A percentile compares a stretch with the other conserved stretches of the same genome.
phyloP scores from a whole-genome alignment of 2,888 invertebrate species.

The Andrena hattorfiana region DNA sequence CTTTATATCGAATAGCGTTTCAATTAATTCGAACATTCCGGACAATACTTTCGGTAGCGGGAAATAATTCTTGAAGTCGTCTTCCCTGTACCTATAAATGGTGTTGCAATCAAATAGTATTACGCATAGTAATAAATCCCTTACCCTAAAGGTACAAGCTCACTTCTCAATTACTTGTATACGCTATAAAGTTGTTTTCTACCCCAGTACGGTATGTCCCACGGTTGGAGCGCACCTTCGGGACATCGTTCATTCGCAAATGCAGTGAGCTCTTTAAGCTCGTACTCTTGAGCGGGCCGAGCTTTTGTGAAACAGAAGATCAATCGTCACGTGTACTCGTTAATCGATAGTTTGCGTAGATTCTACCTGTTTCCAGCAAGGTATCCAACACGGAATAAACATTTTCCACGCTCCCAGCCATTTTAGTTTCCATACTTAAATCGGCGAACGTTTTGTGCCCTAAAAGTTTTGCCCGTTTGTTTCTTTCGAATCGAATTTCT shows the following conservation, averaged over 20 bases:
- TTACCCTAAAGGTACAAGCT: slow-evolving; percentile 1
- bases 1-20: slow-evolving; percentile 91
- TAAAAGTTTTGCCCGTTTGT: slow-evolving; percentile 90
- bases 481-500: slow-evolving; percentile 90
- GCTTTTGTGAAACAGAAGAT: slow-evolving; percentile 84
- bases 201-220: slow-evolving; percentile 96
- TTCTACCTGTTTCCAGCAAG: slow-evolving; percentile 87
- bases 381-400: slow-evolving; percentile 90
- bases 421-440: slow-evolving; percentile 97
- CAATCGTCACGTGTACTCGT: not conserved
- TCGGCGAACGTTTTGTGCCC: slow-evolving; percentile 93
- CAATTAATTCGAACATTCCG: slow-evolving; percentile 91
- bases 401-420: slow-evolving; percentile 93
- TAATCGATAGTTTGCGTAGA: not conserved
- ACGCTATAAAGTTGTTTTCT: slow-evolving; percentile 90
- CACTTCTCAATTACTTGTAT: slow-evolving; percentile 85
- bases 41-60: slow-evolving; percentile 92
- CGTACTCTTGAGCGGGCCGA: slow-evolving; percentile 90
- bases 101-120: not conserved
- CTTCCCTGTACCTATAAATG: slow-evolving; percentile 88
- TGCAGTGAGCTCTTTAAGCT: slow-evolving; percentile 89
- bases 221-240: slow-evolving; percentile 88
- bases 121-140: not conserved
- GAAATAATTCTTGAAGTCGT: slow-evolving; percentile 92
- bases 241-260: slow-evolving; percentile 90